phyloP scores from a whole-genome alignment of 2,797 vertebrate species.

The Cirrhinus mrigala region DNA sequence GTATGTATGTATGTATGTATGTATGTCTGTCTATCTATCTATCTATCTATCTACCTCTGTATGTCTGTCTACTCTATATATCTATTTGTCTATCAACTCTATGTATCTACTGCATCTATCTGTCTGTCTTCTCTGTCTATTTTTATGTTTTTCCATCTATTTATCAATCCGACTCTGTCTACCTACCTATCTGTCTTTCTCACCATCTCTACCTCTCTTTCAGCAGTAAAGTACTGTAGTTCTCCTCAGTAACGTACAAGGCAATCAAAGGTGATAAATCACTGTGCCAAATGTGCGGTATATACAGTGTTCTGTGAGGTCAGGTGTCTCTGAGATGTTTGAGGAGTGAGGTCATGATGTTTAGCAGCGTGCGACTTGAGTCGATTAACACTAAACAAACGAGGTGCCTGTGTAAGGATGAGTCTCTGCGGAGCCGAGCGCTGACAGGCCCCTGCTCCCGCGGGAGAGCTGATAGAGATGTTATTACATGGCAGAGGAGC shows the following conservation, averaged over 20 bases:
- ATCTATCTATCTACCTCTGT: background rate
- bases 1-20: background rate
- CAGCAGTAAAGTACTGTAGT: background rate
- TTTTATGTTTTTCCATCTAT: background rate
- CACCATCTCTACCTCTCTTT: background rate
- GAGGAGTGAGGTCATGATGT: constrained; percentile 40
- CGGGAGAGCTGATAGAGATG: constrained; percentile 78
- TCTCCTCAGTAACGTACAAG: background rate
- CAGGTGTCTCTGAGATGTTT: constrained; percentile 10
- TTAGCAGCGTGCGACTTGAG: constrained; percentile 67
- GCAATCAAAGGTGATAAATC: background rate
- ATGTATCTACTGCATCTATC: background rate
- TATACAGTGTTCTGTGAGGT: background rate
- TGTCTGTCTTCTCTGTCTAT: background rate
- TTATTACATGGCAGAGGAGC: constrained; percentile 70
- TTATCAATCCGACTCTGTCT: background rate
- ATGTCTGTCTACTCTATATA: background rate
- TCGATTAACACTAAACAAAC: constrained; percentile 78
- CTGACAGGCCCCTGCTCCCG: constrained; percentile 71
- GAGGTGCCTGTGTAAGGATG: constrained; percentile 71
- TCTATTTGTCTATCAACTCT: background rate
- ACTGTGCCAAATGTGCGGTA: background rate
- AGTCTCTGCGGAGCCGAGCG: constrained; percentile 62
- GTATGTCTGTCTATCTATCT: background rate
- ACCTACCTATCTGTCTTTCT: background rate